Evolutionary conservation across 2,113 vertebrate species (phyloP).

Genomic region (Steatornis caripensis): DNA sequence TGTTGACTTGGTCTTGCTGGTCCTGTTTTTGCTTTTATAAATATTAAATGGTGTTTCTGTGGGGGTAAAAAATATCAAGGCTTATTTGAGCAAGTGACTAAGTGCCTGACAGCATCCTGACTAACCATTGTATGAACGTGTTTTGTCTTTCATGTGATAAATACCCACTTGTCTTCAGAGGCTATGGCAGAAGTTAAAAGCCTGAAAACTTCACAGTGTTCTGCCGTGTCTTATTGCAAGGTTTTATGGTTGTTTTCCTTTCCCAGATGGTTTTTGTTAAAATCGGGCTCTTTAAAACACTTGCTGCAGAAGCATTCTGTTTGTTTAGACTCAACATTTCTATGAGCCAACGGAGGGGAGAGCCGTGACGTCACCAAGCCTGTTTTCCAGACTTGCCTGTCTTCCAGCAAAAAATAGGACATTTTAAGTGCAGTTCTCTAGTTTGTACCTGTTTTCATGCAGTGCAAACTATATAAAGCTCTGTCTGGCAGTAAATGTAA

Average conservation of each 20-base stretch:
- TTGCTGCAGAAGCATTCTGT: not conserved
- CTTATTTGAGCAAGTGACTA: not conserved
- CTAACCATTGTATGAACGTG: not conserved
- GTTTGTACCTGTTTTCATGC: not conserved
- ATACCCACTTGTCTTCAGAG: not conserved
- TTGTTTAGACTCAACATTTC: not conserved
- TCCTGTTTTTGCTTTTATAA: not conserved
- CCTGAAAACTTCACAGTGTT: not conserved
- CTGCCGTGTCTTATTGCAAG: not conserved
- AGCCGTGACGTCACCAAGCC: not conserved
- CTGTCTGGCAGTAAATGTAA: not conserved
- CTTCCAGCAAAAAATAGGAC: not conserved
- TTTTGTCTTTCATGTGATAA: not conserved
- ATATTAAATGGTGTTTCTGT: not conserved
- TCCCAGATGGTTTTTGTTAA: not conserved
- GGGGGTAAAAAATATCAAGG: not conserved
- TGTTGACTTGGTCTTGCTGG: not conserved
- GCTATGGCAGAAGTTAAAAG: not conserved
- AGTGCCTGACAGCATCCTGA: constrained; percentile 15
- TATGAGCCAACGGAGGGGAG: not conserved
- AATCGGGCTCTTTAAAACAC: not conserved
- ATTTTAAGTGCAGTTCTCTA: not conserved
- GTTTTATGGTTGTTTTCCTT: not conserved
- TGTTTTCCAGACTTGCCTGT: not conserved
- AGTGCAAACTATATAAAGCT: not conserved